Percentiles rank a stretch among this genome's conserved stretches.
These are phyloP conservation scores for Metallyticus violacea DNA, from an alignment of 2,888 invertebrate species.

Conservation along the genomic window DNA sequence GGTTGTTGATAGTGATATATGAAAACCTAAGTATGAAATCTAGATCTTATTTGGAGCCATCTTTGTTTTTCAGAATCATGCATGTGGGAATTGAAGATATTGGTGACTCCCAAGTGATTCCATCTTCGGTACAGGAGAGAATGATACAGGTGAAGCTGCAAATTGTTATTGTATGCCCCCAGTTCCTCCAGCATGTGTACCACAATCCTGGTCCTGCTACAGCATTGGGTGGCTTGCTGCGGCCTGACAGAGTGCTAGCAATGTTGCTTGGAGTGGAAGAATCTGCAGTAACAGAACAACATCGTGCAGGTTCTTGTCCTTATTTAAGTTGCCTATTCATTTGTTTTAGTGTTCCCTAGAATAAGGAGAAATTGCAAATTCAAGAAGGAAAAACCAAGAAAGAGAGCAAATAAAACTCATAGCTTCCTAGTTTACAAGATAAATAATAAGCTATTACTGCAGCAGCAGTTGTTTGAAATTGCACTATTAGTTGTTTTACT, in stretches of 20 bases:
- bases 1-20: too few species aligned
- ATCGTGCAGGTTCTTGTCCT: conserved; percentile 59
- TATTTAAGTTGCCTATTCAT: neutral
- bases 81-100: conserved; percentile 72
- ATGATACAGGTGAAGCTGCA: conserved; percentile 52
- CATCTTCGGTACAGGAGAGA: conserved; percentile 29
- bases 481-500: neutral
- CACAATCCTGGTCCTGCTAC: conserved; percentile 42
- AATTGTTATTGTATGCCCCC: conserved; percentile 77
- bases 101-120: conserved; percentile 25
- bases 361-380: neutral
- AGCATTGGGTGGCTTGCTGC: conserved; percentile 57
- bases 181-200: conserved; percentile 60
- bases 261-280: conserved; percentile 79
- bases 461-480: too few species aligned
- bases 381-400: too few species aligned
- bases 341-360: neutral
- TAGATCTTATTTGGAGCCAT: neutral
- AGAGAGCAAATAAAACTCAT: too few species aligned
- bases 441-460: too few species aligned
- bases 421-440: too few species aligned
- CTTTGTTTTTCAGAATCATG: conserved; percentile 59
- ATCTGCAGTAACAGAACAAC: conserved; percentile 63
- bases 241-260: conserved; percentile 71
- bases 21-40: too few species aligned